phyloP scores from a whole-genome alignment of 37 sponge, comb jelly and placozoan genomes.

The Chondrosia reniformis region DNA sequence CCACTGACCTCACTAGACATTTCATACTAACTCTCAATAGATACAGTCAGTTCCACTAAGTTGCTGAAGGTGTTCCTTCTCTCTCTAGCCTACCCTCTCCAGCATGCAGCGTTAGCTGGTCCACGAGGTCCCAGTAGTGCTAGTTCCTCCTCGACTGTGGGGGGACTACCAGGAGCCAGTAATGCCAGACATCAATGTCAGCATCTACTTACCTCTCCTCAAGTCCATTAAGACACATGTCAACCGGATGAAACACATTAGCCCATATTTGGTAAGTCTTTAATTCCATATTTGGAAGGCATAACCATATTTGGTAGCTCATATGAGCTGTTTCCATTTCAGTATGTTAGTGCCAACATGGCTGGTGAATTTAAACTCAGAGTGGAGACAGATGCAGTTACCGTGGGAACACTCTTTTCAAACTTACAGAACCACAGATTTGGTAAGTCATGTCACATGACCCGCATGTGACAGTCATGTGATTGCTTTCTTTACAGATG shows the following conservation, averaged over 20 bases:
- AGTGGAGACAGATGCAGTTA: constrained; percentile 73
- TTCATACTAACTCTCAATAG: too few relatives aligned
- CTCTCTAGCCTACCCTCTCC: constrained; percentile 7
- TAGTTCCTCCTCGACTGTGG: constrained; percentile 86
- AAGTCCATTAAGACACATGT: constrained; percentile 64
- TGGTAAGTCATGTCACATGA: constrained; percentile 17
- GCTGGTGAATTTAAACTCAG: constrained; percentile 67
- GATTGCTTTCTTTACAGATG: constrained; percentile 5
- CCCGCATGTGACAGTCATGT: background rate
- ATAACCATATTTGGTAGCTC: too few relatives aligned
- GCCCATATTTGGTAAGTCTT: constrained; percentile 62
- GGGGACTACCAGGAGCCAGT: constrained; percentile 85
- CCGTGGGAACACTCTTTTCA: constrained; percentile 76
- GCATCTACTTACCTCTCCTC: constrained; percentile 84
- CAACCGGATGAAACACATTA: constrained; percentile 74
- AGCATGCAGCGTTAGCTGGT: constrained; percentile 56
- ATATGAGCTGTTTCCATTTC: background rate
- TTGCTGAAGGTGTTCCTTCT: too few relatives aligned
- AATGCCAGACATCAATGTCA: constrained; percentile 94
- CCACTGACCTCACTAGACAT: too few relatives aligned
- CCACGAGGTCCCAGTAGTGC: constrained; percentile 82
- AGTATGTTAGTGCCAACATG: constrained; percentile 78
- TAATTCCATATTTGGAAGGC: too few relatives aligned
- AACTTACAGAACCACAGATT: constrained; percentile 78
- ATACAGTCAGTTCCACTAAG: too few relatives aligned